These are phyloP conservation scores for Coenonympha arcania DNA, from an alignment of 2,888 invertebrate genomes.

Conservation along the genomic window DNA sequence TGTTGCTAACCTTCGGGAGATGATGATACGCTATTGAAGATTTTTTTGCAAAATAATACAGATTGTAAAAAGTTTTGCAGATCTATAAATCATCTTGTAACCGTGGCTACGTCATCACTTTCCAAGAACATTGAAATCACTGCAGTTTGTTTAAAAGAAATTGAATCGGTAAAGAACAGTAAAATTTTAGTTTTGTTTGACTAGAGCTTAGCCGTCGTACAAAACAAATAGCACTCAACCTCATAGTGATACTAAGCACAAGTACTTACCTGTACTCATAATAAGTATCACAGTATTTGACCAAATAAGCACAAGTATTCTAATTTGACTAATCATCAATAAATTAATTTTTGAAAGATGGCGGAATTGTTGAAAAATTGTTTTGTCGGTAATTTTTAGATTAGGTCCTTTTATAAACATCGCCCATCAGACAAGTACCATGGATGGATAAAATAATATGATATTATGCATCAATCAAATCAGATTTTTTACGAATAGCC, in stretches of 20 bases:
- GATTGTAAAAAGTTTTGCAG: no score
- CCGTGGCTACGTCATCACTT: background rate
- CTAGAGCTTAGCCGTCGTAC: background rate
- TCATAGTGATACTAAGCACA: background rate
- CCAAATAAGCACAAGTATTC: background rate
- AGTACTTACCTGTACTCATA: no score
- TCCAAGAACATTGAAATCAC: background rate
- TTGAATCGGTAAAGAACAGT: slow-evolving; percentile 1
- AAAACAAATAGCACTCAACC: background rate
- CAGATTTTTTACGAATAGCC: no score
- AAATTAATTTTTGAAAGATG: background rate
- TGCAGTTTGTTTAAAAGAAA: background rate
- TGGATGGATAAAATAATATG: no score
- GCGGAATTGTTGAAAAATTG: no score
- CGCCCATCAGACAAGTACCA: no score
- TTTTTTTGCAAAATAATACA: no score
- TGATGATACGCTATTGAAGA: background rate
- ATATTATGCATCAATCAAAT: no score
- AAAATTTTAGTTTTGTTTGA: slow-evolving; percentile 1
- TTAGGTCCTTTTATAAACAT: no score
- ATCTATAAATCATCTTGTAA: no score
- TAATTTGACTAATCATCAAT: background rate
- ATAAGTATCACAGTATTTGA: background rate
- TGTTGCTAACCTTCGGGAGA: no score
- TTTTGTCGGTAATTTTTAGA: no score